These are phyloP conservation scores for Thereva nobilitata DNA, from an alignment of 2,888 invertebrate species.

Conservation along the genomic window DNA sequence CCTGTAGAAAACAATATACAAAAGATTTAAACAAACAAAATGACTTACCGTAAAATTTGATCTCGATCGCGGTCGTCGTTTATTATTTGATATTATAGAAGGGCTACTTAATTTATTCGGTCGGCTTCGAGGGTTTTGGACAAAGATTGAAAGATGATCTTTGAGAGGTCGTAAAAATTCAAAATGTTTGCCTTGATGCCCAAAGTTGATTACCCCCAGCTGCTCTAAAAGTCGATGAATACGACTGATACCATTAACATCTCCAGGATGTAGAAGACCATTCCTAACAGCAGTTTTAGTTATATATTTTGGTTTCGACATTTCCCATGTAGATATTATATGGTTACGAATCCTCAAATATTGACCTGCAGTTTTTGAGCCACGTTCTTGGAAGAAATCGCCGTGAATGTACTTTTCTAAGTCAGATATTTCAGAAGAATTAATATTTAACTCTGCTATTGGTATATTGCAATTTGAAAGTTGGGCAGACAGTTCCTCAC, in stretches of 20 bases:
- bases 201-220: slow-evolving; percentile 67
- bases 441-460: slow-evolving; percentile 55
- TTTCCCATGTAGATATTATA: slow-evolving; percentile 63
- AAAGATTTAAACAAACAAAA: no score
- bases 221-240: slow-evolving; percentile 66
- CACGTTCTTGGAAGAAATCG: slow-evolving; percentile 63
- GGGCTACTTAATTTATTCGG: not conserved
- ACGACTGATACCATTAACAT: slow-evolving; percentile 65
- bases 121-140: slow-evolving; percentile 35
- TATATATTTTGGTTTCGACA: slow-evolving; percentile 62
- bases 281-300: slow-evolving; percentile 64
- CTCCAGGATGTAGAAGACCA: slow-evolving; percentile 65
- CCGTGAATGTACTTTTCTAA: slow-evolving; percentile 62
- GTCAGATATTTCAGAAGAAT: slow-evolving; percentile 57
- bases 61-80: slow-evolving; percentile 17
- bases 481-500: slow-evolving; percentile 44
- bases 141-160: slow-evolving; percentile 38
- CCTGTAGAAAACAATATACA: slow-evolving; percentile 2
- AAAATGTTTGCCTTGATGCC: slow-evolving; percentile 60
- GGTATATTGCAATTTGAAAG: slow-evolving; percentile 58
- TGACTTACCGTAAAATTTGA: not conserved
- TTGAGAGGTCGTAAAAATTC: slow-evolving; percentile 44
- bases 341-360: slow-evolving; percentile 65
- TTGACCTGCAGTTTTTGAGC: slow-evolving; percentile 62
- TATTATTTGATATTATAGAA: not conserved